Base-by-base conservation (phyloP, 2,888 invertebrate species). In the Morinoia aosen region DNA sequence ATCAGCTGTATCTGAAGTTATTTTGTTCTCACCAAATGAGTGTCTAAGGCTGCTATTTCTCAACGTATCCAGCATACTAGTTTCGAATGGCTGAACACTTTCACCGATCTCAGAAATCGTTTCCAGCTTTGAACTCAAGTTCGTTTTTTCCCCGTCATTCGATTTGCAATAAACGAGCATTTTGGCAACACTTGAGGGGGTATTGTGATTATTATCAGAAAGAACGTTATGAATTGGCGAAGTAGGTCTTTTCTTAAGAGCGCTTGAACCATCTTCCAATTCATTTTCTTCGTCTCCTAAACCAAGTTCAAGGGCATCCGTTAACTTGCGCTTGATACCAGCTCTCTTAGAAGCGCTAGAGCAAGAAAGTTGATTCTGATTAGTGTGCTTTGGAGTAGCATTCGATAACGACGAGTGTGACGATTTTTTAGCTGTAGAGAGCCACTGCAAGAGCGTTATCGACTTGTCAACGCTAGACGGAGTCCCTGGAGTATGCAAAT, bases 141-240 rank as follows among this genome's bases (percentile, higher is more conserved):
- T 11, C 0, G 11, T 12, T 57, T 57, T 93, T 16, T 19, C 16
- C 4, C n/a, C 76, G 19, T 58, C 88, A 19, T 33, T 40, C 12
- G 91, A 95, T 61, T 96, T 96, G n/a, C 95, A 95, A 93, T 96
- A 96, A n/a, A 95, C 96, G 19, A 96, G 95, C 96, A 96, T 96
- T 88, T 96, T 96, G 33, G 96, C 96, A 0, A 76, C 96, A 88
- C 90, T 95, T 11, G 91, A 48, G 25, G 88, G 40, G 58, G 95
- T 14, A 76, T 95, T 96, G 88, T 91, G 10, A 48, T 91, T 48
- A 25, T 95, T 14, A 33, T 91, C 56, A 88, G 88, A 33, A n/a
- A 96, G 88, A 61, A 96, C 88, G 61, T 95, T 91, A 57, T 96
- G 96, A 57, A 88, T 88, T 39, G 95, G 95, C 39, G 95, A 96